These are phyloP conservation scores for Myocastor coypus DNA, from an alignment of 2,113 vertebrate species.

Conservation along the genomic window DNA sequence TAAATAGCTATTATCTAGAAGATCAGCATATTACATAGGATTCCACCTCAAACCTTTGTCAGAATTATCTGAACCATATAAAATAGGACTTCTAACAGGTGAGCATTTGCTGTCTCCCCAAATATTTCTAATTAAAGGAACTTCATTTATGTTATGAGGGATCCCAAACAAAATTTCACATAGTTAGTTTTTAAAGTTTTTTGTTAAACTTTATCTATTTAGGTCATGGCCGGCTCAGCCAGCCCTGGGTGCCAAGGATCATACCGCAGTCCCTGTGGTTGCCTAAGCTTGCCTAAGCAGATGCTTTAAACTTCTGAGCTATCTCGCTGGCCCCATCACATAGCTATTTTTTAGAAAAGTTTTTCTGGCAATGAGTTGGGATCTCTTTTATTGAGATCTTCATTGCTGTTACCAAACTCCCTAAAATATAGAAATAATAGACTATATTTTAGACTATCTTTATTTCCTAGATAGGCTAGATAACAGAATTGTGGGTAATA, in stretches of 20 bases:
- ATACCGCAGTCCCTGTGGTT: no score
- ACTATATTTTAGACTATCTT: background rate
- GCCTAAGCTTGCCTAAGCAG: no score
- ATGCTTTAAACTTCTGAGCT: no score
- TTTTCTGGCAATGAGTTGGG: background rate
- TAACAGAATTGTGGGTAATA: background rate
- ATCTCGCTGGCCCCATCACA: no score
- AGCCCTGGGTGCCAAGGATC: no score
- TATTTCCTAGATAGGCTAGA: background rate
- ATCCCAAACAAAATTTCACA: background rate
- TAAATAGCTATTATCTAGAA: background rate
- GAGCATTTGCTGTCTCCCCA: background rate
- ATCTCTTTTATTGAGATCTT: background rate
- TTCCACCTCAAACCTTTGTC: background rate
- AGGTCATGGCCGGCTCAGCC: no score
- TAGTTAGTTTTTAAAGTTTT: background rate
- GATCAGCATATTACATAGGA: background rate
- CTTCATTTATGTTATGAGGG: background rate
- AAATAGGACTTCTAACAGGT: background rate
- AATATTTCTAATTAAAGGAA: background rate
- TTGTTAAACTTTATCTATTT: no score
- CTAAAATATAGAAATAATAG: constrained; percentile 24
- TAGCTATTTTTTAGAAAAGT: background rate
- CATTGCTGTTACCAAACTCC: background rate
- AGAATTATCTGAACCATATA: background rate